Evolutionary conservation across 2,888 invertebrate species (phyloP).

Genomic region (Heliconius erato): DNA sequence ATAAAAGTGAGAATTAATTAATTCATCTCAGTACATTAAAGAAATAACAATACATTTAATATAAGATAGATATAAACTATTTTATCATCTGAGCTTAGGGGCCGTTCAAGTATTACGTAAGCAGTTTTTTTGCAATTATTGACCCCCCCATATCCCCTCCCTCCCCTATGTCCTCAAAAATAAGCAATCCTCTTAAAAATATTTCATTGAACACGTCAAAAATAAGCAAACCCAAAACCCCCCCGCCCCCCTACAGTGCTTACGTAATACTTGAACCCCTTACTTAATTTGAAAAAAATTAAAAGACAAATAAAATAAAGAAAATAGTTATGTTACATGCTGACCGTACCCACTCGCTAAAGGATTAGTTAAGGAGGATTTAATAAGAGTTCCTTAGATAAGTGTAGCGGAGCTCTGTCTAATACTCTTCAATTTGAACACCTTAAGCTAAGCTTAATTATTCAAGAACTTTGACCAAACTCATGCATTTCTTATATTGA

Average conservation of each 20-base stretch:
- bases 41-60: no score
- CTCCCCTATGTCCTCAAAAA: no score
- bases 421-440: constrained; percentile 71
- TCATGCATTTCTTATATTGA: constrained; percentile 3
- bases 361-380: constrained; percentile 84
- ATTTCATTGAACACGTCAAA: no score
- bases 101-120: no score
- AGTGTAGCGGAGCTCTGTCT: constrained; percentile 75
- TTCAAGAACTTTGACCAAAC: constrained; percentile 24
- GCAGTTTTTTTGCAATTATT: no score
- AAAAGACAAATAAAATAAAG: not conserved
- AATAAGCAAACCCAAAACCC: no score
- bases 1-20: no score
- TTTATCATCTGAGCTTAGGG: not conserved
- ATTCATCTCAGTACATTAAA: no score
- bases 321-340: constrained; percentile 56
- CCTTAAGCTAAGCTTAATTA: constrained; percentile 51
- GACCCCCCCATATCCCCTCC: no score
- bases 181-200: no score
- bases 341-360: constrained; percentile 64
- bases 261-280: no score
- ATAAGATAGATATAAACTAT: not conserved
- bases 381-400: constrained; percentile 83
- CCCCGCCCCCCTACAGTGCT: no score
- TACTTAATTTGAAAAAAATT: not conserved